Evolutionary conservation across 2,113 vertebrate species (phyloP).

Genomic region (Chitala chitala): DNA sequence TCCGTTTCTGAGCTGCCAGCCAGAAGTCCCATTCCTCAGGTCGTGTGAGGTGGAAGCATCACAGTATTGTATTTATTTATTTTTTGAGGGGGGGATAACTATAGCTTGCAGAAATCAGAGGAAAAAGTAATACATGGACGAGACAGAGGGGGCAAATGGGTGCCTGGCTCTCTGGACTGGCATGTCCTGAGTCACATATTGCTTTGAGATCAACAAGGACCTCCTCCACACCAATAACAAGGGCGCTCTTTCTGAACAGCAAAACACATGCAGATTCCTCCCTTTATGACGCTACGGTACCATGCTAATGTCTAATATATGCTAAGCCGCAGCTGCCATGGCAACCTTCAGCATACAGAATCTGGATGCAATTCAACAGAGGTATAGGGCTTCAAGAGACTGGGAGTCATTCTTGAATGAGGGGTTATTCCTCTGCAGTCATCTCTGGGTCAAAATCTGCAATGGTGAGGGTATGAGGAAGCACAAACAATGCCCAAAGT

Average conservation of each 20-base stretch:
- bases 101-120: no score
- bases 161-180: no score
- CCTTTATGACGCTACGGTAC: conserved; percentile 40
- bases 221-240: not conserved
- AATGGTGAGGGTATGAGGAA: conserved; percentile 19
- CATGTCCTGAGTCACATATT: not conserved
- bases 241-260: not conserved
- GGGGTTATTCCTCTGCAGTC: conserved; percentile 16
- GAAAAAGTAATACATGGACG: no score
- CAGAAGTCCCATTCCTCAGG: not conserved
- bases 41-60: not conserved
- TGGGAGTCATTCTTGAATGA: conserved; percentile 40
- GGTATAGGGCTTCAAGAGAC: conserved; percentile 36
- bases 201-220: not conserved
- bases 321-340: conserved; percentile 70
- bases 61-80: not conserved
- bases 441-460: not conserved
- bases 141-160: no score
- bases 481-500: not conserved
- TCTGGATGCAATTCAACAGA: conserved; percentile 53
- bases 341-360: conserved; percentile 54
- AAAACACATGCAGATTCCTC: conserved; percentile 19
- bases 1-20: not conserved
- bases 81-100: not conserved
- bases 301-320: conserved; percentile 63